Base-by-base conservation (phyloP, 2,797 vertebrate genomes). In the Halcyon badia region DNA sequence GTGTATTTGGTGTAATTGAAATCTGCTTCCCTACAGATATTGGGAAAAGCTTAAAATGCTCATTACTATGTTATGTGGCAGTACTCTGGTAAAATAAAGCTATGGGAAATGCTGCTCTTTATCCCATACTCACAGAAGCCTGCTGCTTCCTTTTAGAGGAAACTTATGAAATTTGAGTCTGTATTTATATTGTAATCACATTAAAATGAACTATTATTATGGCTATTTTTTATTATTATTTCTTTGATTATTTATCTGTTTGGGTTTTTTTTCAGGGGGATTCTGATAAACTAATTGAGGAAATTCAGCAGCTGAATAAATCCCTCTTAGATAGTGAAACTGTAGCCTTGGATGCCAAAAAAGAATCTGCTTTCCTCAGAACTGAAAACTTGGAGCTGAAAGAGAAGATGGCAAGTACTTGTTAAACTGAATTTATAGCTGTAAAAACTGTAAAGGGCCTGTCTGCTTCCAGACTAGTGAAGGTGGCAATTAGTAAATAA, bases 311-410 rank as follows among this genome's bases (percentile, higher is more conserved):
- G 68, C 97, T 99, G 42, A 98, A 97, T 8, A 99, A 99, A 79
- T 99, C 99, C 10, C 97, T 99, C 33, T 92, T 98, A 31, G 99
- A 99, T 56, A 98, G 99, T 2, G 99, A 99, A 97, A 90, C 92
- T 1, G 49, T 99, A 93, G 98, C 98, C 71, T 96, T 98, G 75
- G 99, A 99, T 94, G 98, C 99, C 12, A 99, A 98, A 97, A 99
- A 97, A 94, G 98, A 99, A 65, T 99, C 99, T 97, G 99, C 99
- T 26, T 96, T 99, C 92, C 98, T 99, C 69, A 98, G 99, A 81
- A 99, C 97, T 92, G 98, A 99, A 87, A 99, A 99, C 72, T 89
- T 98, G 5, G 94, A 98, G 25, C 97, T 99, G 46, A 99, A 98
- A 91, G 98, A 99, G 85, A 98, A 95, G 72, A 98, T 98, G 88